Conservation (phyloP, 1,140 invertebrate genomes). For the Trissolcus basalis region DNA sequence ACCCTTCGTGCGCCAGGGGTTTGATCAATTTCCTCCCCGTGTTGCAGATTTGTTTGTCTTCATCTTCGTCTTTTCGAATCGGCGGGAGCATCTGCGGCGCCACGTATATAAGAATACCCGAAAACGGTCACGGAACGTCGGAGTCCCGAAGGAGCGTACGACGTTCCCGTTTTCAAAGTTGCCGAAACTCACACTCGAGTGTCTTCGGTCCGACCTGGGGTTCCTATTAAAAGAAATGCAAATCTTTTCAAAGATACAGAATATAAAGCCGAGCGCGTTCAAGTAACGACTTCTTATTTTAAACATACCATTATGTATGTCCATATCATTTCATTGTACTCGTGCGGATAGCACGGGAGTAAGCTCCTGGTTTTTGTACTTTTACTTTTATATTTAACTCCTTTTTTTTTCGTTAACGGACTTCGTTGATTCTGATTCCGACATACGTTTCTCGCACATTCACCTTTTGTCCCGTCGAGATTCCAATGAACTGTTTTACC, state of each 20-base stretch:
- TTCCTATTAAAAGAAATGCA: constrained; percentile 50
- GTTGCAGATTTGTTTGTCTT: constrained; percentile 56
- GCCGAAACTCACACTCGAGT: constrained; percentile 62
- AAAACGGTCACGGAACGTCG: constrained; percentile 58
- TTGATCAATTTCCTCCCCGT: constrained; percentile 56
- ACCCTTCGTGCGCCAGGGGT: constrained; percentile 48
- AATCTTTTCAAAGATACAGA: constrained; percentile 45
- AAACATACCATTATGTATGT: constrained; percentile 25
- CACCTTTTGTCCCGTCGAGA: too few relatives aligned
- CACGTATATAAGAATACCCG: constrained; percentile 65
- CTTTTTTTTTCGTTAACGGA: too few relatives aligned
- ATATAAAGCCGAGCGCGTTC: constrained; percentile 18
- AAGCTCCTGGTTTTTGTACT: constrained; percentile 10
- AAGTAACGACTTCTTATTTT: constrained; percentile 35
- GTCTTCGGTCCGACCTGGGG: constrained; percentile 51
- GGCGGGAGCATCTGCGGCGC: constrained; percentile 67
- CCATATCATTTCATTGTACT: constrained; percentile 18
- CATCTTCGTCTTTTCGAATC: constrained; percentile 34
- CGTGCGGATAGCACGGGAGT: too few relatives aligned
- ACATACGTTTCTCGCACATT: too few relatives aligned
- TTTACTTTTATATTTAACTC: background rate
- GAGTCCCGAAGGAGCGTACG: constrained; percentile 71
- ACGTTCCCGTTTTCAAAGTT: constrained; percentile 73
- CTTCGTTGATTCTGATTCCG: too few relatives aligned
- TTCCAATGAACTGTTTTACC: too few relatives aligned